Conservation (phyloP, 1,140 invertebrate species). For the Leptoteleia sp. region DNA sequence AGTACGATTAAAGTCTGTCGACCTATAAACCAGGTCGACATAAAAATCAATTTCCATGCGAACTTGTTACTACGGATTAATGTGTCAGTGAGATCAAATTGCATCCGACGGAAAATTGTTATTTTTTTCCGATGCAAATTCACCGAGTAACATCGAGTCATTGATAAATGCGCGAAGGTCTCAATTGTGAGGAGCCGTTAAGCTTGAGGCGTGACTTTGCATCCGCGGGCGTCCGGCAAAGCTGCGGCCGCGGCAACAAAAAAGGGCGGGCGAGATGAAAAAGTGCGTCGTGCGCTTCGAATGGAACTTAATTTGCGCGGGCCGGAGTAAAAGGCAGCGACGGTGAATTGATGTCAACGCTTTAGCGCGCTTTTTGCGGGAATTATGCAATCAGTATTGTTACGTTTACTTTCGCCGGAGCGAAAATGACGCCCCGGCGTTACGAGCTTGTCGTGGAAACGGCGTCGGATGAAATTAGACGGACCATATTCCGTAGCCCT, state of each 20-base stretch:
- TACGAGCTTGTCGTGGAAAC: constrained; percentile 28
- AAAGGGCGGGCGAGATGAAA: constrained; percentile 1
- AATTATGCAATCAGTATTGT: constrained; percentile 55
- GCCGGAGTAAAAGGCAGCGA: neutral
- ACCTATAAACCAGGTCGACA: too few species aligned
- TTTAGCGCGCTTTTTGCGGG: constrained; percentile 24
- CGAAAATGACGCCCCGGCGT: constrained; percentile 13
- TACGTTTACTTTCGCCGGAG: constrained; percentile 34
- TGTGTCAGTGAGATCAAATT: too few species aligned
- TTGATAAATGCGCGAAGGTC: constrained; percentile 30
- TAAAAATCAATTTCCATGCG: too few species aligned
- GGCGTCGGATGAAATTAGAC: constrained; percentile 25
- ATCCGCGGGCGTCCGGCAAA: constrained; percentile 4
- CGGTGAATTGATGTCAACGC: constrained; percentile 17
- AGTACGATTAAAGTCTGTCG: too few species aligned
- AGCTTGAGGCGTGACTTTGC: constrained; percentile 43
- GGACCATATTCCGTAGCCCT: constrained; percentile 37
- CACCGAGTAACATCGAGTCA: constrained; percentile 2
- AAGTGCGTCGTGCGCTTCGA: constrained; percentile 24
- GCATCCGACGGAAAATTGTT: too few species aligned
- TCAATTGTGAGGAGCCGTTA: constrained; percentile 15
- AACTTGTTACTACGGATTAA: too few species aligned
- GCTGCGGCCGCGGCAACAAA: too few species aligned
- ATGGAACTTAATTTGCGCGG: constrained; percentile 33
- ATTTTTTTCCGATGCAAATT: too few species aligned